These are phyloP conservation scores for Drosophila engyochracea DNA, from an alignment of 2,888 invertebrate species.

Conservation along the genomic window DNA sequence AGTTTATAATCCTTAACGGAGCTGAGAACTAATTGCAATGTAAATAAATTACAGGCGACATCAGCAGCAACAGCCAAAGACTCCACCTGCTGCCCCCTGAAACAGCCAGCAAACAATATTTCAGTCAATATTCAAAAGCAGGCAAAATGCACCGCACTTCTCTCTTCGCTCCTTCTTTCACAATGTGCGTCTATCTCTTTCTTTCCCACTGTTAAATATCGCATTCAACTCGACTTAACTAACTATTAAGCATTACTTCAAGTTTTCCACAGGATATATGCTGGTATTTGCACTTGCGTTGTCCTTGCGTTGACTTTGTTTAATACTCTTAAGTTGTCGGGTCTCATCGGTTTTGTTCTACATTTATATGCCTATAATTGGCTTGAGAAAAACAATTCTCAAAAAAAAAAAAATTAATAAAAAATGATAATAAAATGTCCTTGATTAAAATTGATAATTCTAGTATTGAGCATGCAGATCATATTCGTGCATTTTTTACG, in stretches of 20 bases:
- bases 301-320: constrained; percentile 54
- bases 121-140: constrained; percentile 77
- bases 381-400: not conserved
- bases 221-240: constrained; percentile 79
- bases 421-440: not conserved
- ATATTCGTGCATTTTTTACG: too few relatives aligned
- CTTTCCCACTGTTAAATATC: constrained; percentile 45
- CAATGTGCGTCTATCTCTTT: not conserved
- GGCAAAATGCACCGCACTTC: constrained; percentile 32
- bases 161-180: not conserved
- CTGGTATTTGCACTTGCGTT: constrained; percentile 57
- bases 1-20: constrained; percentile 82
- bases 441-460: not conserved
- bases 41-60: constrained; percentile 83
- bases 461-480: too few relatives aligned
- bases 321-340: constrained; percentile 8
- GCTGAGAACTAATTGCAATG: constrained; percentile 83
- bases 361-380: not conserved
- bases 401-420: not conserved
- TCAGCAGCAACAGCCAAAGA: constrained; percentile 50
- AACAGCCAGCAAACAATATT: constrained; percentile 56
- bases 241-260: constrained; percentile 77
- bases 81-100: not conserved
- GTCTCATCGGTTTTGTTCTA: not conserved
- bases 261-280: constrained; percentile 71